Conservation (phyloP, 2,888 invertebrate species). For the Aphelenchoides bicaudatus region DNA sequence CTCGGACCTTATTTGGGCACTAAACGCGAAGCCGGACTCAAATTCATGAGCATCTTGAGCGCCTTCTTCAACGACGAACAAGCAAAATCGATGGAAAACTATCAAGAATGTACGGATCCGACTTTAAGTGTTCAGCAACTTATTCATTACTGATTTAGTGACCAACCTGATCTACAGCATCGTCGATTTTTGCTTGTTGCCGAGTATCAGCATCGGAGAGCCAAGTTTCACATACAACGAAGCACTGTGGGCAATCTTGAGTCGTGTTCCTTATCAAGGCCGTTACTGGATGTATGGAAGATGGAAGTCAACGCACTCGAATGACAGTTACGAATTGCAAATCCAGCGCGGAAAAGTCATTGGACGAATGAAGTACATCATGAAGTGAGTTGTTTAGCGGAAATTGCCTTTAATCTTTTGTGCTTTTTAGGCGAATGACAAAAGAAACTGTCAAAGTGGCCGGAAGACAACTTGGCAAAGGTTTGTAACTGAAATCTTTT, state of each 20-base stretch:
- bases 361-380: constrained; percentile 86
- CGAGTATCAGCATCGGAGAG: constrained; percentile 83
- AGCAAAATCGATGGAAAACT: constrained; percentile 18
- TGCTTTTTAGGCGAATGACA: constrained; percentile 67
- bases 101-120: constrained; percentile 1
- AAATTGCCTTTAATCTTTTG: not conserved
- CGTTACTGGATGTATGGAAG: constrained; percentile 80
- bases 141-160: not conserved
- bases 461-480: constrained; percentile 90
- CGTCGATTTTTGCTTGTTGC: constrained; percentile 78
- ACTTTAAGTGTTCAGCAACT: not conserved
- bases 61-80: constrained; percentile 62
- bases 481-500: no score
- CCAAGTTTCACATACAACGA: constrained; percentile 93
- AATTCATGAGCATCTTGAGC: constrained; percentile 69
- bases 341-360: constrained; percentile 79
- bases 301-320: constrained; percentile 88
- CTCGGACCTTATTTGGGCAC: constrained; percentile 82
- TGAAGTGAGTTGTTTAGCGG: constrained; percentile 71
- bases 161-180: constrained; percentile 18
- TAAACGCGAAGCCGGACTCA: constrained; percentile 85
- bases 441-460: constrained; percentile 97
- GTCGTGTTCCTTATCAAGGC: constrained; percentile 62
- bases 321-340: constrained; percentile 77
- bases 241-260: constrained; percentile 80